Evolutionary conservation across 2,797 vertebrate genomes (phyloP).

Genomic region (Danio kyathit): DNA sequence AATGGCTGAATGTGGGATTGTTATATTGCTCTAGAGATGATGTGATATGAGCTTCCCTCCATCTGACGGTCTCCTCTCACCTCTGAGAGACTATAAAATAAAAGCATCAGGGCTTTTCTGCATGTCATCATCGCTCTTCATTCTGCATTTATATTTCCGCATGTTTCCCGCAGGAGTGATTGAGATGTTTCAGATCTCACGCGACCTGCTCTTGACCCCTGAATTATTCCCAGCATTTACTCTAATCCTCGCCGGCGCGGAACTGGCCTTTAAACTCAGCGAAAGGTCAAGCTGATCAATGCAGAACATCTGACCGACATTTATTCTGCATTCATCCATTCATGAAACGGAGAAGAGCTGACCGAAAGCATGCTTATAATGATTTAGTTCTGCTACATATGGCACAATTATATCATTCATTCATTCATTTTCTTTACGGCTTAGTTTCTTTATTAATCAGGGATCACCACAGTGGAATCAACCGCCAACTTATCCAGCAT

Average conservation of each 20-base stretch:
- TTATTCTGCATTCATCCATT: no score
- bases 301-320: conserved; percentile 11
- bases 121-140: background rate
- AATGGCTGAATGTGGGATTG: conserved; percentile 20
- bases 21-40: conserved; percentile 13
- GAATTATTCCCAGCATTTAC: conserved; percentile 35
- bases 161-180: background rate
- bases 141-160: background rate
- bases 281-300: conserved; percentile 28
- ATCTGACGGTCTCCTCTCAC: conserved; percentile 11
- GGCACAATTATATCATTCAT: no score
- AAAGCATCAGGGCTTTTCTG: background rate
- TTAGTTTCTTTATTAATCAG: no score
- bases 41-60: background rate
- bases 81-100: conserved; percentile 12
- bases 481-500: no score
- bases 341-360: no score
- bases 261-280: conserved; percentile 19
- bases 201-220: conserved; percentile 7
- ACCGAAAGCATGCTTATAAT: no score
- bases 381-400: no score
- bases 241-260: conserved; percentile 15
- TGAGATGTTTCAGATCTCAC: conserved; percentile 3
- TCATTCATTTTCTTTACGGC: no score
- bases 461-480: no score